These are phyloP conservation scores for Apeira syringaria DNA, from an alignment of 2,888 invertebrate species.

Conservation along the genomic window DNA sequence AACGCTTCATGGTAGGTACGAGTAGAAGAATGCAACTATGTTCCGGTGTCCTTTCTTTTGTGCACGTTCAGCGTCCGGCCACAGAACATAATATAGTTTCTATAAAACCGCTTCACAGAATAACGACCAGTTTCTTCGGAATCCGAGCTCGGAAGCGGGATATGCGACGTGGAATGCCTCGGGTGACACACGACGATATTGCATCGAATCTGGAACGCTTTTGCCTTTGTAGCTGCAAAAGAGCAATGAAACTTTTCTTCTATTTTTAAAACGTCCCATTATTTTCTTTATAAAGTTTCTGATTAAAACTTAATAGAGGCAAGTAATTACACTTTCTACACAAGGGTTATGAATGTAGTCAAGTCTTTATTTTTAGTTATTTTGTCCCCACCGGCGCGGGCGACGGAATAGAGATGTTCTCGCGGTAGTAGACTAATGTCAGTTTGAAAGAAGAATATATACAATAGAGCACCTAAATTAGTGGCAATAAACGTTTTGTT, in stretches of 20 bases:
- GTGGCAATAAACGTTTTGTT: too few species aligned
- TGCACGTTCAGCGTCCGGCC: constrained; percentile 33
- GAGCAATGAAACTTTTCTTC: not conserved
- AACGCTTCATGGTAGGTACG: not conserved
- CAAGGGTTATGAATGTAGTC: too few species aligned
- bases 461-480: too few species aligned
- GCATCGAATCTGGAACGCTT: constrained; percentile 25
- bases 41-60: constrained; percentile 42
- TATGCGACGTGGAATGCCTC: constrained; percentile 38
- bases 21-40: constrained; percentile 45
- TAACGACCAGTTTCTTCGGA: not conserved
- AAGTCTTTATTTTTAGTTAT: too few species aligned
- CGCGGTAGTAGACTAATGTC: too few species aligned
- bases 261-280: not conserved
- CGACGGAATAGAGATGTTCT: too few species aligned
- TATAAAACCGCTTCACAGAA: not conserved
- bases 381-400: too few species aligned
- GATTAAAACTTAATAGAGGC: not conserved
- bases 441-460: too few species aligned
- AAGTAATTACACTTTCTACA: too few species aligned
- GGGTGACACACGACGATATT: constrained; percentile 45
- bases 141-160: constrained; percentile 31
- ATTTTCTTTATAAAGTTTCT: not conserved
- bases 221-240: constrained; percentile 8
- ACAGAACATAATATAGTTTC: not conserved